Percentiles rank a stretch among this genome's conserved stretches.
Conservation (phyloP, 1,140 invertebrate genomes). For the Philaenus spumarius region DNA sequence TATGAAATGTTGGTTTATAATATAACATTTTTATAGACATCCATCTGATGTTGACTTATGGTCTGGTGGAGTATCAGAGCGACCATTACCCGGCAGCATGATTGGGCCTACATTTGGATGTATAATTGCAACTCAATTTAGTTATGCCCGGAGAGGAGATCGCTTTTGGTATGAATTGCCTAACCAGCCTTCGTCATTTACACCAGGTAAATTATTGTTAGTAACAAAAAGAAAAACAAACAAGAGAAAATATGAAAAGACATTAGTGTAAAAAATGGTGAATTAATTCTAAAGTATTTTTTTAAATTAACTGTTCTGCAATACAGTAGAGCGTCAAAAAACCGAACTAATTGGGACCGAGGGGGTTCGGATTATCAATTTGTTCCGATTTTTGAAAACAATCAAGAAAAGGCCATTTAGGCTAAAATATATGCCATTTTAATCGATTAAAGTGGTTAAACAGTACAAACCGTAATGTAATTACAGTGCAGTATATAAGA, state of each 20-base stretch:
- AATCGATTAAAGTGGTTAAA: too few relatives aligned
- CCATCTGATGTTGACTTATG: conserved; percentile 85
- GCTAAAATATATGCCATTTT: too few relatives aligned
- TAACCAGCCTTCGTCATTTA: conserved; percentile 87
- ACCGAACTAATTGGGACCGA: too few relatives aligned
- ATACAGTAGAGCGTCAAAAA: too few relatives aligned
- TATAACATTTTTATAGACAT: conserved; percentile 56
- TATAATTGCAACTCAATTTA: conserved; percentile 94
- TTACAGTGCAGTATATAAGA: too few relatives aligned
- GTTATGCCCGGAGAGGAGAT: conserved; percentile 82
- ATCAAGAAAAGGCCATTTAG: too few relatives aligned
- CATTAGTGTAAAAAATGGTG: neutral
- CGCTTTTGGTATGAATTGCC: conserved; percentile 95
- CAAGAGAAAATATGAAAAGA: neutral
- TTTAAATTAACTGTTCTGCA: neutral
- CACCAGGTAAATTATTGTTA: conserved; percentile 47
- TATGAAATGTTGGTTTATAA: too few relatives aligned
- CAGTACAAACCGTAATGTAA: too few relatives aligned
- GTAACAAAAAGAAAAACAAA: neutral
- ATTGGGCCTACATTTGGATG: conserved; percentile 94
- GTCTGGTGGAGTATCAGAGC: conserved; percentile 89
- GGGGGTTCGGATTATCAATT: too few relatives aligned
- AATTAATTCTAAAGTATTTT: neutral
- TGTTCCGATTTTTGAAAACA: too few relatives aligned
- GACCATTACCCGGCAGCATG: conserved; percentile 77